Evolutionary conservation across 2,888 invertebrate species (phyloP).

Genomic region (Scaptomyza cyrtandrae): DNA sequence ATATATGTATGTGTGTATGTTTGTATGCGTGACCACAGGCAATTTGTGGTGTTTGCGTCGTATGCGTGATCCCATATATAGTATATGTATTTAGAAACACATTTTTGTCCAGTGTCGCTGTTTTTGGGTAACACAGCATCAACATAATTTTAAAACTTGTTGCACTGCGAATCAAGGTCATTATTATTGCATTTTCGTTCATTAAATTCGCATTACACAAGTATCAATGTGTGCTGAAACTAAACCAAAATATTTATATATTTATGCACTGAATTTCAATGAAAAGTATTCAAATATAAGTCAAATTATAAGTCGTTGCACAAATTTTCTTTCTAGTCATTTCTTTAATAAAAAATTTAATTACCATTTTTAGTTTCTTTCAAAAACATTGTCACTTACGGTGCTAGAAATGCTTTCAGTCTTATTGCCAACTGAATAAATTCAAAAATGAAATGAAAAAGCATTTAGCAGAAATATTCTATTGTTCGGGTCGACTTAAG

Average conservation of each 20-base stretch:
- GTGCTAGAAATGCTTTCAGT: background rate
- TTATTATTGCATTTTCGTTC: slow-evolving; percentile 37
- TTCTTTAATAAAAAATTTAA: background rate
- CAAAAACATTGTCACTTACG: background rate
- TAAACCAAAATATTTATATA: background rate
- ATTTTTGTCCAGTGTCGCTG: slow-evolving; percentile 17
- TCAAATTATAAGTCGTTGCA: no score
- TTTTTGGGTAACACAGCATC: slow-evolving; percentile 22
- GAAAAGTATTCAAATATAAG: no score
- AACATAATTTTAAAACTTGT: slow-evolving; percentile 51
- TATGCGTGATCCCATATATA: slow-evolving; percentile 31
- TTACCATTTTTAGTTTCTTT: background rate
- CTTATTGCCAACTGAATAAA: background rate
- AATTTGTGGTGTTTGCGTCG: slow-evolving; percentile 34
- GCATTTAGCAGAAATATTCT: background rate
- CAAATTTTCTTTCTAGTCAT: no score
- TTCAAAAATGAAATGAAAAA: background rate
- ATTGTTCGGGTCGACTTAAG: background rate
- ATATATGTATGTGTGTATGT: background rate
- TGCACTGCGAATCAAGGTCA: slow-evolving; percentile 31
- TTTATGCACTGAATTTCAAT: background rate
- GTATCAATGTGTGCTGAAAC: background rate
- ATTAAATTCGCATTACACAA: slow-evolving; percentile 42
- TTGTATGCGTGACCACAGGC: slow-evolving; percentile 35
- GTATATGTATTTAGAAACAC: slow-evolving; percentile 28